Evolutionary conservation across 2,797 vertebrate genomes (phyloP), one percentile per base, ranked within the genome.

Genomic region (Phoebastria nigripes): DNA sequence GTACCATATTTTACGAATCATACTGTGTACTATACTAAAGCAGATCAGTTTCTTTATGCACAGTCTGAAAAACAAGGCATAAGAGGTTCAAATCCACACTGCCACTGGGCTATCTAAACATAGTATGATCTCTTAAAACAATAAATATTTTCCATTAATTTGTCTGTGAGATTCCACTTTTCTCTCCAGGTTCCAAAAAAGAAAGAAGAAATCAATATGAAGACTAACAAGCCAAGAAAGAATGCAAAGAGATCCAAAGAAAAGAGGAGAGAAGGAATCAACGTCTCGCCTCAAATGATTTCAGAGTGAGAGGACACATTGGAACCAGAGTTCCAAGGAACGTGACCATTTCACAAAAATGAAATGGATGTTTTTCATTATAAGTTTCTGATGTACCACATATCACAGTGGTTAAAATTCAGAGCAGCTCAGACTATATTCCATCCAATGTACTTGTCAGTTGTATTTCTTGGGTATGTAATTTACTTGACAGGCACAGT

Each of bases 401-500:
- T 90, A 90, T 78, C 49, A 86, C 25, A 83, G 39, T 42, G 17
- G 62, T 96, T 97, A 95, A 97, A 92, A 97, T 95, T 94, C 89
- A 94, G 85, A 94, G 74, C 74, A 88, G 58, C 63, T 94, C 62
- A 87, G 71, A 82, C 12, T 80, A 44, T 39, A 93, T 94, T 91
- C 37, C 39, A 73, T 52, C 74, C 93, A 90, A 79, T 54, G 65
- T 79, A 71, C 26, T 93, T 89, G 82, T 80, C 91, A 79, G 67
- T 69, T 95, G 42, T 94, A 92, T 94, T 95, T 97, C 93, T 94
- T 73, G 39, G 44, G 10, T 93, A 87, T 95, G 66, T 89, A 93
- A 95, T 97, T 97, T 97, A 93, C 90, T 93, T 95, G 95, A 95
- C 93, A 96, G 51, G 74, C 81, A 90, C 41, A 93, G 29, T 82